Base-by-base conservation (phyloP, 1,140 invertebrate genomes). In the Rhizoglyphus robini region DNA sequence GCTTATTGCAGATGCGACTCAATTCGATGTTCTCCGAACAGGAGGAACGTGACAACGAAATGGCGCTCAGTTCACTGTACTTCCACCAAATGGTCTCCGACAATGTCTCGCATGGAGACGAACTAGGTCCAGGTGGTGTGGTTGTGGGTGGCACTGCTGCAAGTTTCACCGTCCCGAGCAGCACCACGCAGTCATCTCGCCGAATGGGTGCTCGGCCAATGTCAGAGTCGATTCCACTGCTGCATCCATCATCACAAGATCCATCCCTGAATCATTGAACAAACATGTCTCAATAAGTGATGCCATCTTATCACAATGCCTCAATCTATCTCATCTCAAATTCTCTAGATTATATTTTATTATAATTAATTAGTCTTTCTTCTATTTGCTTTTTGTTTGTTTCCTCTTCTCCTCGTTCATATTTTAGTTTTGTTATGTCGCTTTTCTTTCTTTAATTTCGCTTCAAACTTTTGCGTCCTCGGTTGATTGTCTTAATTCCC, bases 61-160 rank as follows among this genome's bases (percentile, higher is more conserved):
- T 64, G 63, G 30, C 47, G 20, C 29, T 64, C 2, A 64, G 63
- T 38, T 48, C 63, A n/a, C 41, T 64, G 47, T 51, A 25, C 27
- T 51, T 64, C 25, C 63, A 64, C 41, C 63, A 64, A 38, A 4
- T 48, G 11, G 47, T 48, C 8, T 49, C 63, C 23, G 46, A 64
- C 34, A 63, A 31, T 63, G 4, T 63, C 11, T n/a, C 23, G 11
- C 58, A 34, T 5, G 18, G 18, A 15, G 13, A 13, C 8, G 11
- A 25, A 3, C 20, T 30, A 25, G 20, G 5, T 29, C 11, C 30
- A 18, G 18, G 18, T 41, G 36, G 36, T 18, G 18, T 41, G 8
- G 36, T 41, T 18, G 36, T 41, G 36, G 18, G 36, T 41, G 51
- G 51, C 8, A 23, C 51, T 8, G 15, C 51, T 27, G 8, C 31